Evolutionary conservation across 2,888 invertebrate species (phyloP), one percentile per base, ranked within the genome.

Genomic region (Acronicta psi): DNA sequence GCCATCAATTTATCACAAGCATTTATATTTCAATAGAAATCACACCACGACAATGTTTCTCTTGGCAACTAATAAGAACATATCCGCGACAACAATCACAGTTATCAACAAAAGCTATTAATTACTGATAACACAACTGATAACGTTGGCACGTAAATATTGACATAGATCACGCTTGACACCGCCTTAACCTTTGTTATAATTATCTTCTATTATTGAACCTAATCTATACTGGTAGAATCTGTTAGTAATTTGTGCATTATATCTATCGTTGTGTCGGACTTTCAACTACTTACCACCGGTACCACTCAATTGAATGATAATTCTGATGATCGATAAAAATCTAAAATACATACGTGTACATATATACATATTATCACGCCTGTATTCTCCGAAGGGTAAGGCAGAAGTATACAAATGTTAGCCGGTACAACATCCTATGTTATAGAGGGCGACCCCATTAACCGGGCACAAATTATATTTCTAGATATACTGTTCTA

Each of bases 121-220:
- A 59, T 73, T 70, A 56, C 41, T 57, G 76, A 80, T 79, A 85
- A 80, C 77, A 45, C 67, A 37, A 55, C 44, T 59, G 79, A 79
- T 81, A 73, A 31, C 55, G 77, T 79, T 79, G 83, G 40, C 65
- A 88, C 86, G 84, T 85, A 90, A 91, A 92, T 93, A 92, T 93
- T 93, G 92, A 93, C 93, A 90, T 85, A 90, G 86, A 88, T 90
- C 85, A 68, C 67, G 73, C 63, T 61, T 88, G 92, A 91, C 90
- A 88, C 81, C 83, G 82, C 92, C 92, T 93, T 93, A 92, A 92
- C 93, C 93, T 85, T 73, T 81, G 61, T 67, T 74, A 78, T 74
- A 79, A 80, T 86, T 86, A 85, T 84, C 81, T 83, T 71, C 86
- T 89, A 90, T 91, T 90, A 90, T 90, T 88, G 81, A 78, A 82